phyloP scores from a whole-genome alignment of 2,797 vertebrate species.

The Labeo calbasu region DNA sequence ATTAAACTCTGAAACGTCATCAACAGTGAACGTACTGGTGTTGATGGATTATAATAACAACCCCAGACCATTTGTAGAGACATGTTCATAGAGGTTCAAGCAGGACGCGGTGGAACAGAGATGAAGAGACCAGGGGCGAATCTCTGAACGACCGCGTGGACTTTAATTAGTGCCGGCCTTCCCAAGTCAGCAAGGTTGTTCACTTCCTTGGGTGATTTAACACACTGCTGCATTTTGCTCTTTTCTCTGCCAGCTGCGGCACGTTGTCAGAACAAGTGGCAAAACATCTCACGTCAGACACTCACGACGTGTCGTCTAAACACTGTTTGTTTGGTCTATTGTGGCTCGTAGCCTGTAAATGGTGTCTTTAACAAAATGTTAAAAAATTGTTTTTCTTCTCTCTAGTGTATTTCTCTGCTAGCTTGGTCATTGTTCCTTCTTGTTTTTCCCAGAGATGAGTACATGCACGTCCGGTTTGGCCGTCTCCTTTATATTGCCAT shows the following conservation, averaged over 20 bases:
- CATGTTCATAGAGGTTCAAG: constrained; percentile 42
- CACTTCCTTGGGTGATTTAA: constrained; percentile 77
- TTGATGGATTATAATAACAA: not conserved
- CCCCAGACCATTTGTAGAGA: not conserved
- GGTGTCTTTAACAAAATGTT: not conserved
- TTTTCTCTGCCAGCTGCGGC: constrained; percentile 83
- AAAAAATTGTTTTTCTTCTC: constrained; percentile 31
- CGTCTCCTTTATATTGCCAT: constrained; percentile 67
- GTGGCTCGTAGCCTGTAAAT: not conserved
- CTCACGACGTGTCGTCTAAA: constrained; percentile 40
- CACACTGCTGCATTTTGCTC: constrained; percentile 78
- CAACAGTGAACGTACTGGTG: not conserved
- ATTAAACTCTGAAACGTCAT: constrained; percentile 17
- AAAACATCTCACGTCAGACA: constrained; percentile 60
- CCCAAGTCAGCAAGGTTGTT: constrained; percentile 81
- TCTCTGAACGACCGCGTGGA: constrained; percentile 47
- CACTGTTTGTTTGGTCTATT: not conserved
- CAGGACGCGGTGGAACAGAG: constrained; percentile 63
- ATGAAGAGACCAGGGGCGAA: constrained; percentile 71
- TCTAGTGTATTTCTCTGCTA: constrained; percentile 38
- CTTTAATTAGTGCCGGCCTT: constrained; percentile 83
- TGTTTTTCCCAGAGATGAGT: not conserved
- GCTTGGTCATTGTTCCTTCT: not conserved
- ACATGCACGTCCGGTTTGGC: constrained; percentile 35
- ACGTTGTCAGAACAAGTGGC: constrained; percentile 72